phyloP scores from a whole-genome alignment of 2,888 invertebrate species.

The Escarpia spicata region DNA sequence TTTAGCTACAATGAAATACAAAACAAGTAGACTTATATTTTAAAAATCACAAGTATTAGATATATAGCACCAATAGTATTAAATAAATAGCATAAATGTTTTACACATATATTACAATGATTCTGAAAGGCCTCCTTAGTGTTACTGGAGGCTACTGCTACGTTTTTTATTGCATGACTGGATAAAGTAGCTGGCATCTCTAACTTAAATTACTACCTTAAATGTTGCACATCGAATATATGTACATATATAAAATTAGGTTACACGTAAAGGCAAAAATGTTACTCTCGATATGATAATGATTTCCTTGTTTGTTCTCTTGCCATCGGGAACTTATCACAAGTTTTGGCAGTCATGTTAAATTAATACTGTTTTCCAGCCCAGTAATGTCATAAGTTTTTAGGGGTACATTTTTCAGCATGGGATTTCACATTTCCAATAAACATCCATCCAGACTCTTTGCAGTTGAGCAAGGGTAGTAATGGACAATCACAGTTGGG shows the following conservation, averaged over 20 bases:
- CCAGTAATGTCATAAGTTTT: too few relatives aligned
- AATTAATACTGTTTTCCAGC: too few relatives aligned
- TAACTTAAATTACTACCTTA: neutral
- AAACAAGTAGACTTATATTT: neutral
- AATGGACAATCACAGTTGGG: too few relatives aligned
- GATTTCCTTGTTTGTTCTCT: too few relatives aligned
- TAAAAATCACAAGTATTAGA: neutral
- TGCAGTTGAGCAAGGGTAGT: too few relatives aligned
- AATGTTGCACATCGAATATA: neutral
- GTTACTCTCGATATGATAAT: too few relatives aligned
- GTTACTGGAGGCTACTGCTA: neutral
- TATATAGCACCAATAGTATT: neutral
- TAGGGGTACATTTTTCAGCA: too few relatives aligned
- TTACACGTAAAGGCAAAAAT: too few relatives aligned
- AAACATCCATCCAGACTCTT: too few relatives aligned
- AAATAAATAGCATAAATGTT: neutral
- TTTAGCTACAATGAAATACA: neutral
- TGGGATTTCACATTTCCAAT: too few relatives aligned
- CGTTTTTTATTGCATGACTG: slow-evolving; percentile 26
- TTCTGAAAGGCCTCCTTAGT: neutral
- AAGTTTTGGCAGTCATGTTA: too few relatives aligned
- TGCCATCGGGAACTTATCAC: too few relatives aligned
- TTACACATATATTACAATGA: neutral
- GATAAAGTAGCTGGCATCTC: slow-evolving; percentile 26
- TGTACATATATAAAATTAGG: slow-evolving; percentile 20